Evolutionary conservation across 2,797 vertebrate species (phyloP), one percentile per base, ranked within the genome.

Genomic region (Phoebastria nigripes): DNA sequence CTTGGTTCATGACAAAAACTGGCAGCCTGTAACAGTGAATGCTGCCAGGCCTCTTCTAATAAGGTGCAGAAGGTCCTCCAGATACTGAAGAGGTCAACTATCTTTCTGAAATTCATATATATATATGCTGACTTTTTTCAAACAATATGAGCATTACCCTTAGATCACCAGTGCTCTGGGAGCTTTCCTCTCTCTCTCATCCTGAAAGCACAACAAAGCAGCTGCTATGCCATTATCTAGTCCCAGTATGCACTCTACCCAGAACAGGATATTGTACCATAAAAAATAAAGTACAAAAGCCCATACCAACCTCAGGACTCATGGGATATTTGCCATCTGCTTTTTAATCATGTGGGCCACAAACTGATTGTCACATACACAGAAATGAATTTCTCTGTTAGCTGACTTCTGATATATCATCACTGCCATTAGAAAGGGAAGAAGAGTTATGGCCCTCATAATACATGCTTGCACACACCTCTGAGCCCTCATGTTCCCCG

Each of bases 321-420:
- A n/a, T 0, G 21, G 51, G 33, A 72, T 3, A 73, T 44, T 79
- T 79, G 10, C 24, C 58, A 87, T 82, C 42, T 82, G 63, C 16
- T 91, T 89, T 92, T 89, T 70, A 61, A 78, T 84, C 77, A 54
- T 15, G 18, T 41, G 28, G 33, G 39, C 35, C 66, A 72, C 63
- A 85, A 89, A 65, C 19, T 46, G 20, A 63, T 39, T 82, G 66
- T 76, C 62, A 65, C 21, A 19, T 37, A 89, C 3, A 66, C 8
- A 77, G 26, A 87, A 91, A 80, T n/a, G 0, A 87, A 71, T 82
- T 73, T 41, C 9, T 7, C 47, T 70, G 12, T 89, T 69, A 81
- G 22, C 5, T 76, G 54, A 41, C 42, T 85, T 79, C 25, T 62
- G 39, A 31, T 76, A 22, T 16, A 51, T 44, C 24, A 46, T 46